phyloP scores from a whole-genome alignment of 1,140 invertebrate species.

The Papilio polyxenes region DNA sequence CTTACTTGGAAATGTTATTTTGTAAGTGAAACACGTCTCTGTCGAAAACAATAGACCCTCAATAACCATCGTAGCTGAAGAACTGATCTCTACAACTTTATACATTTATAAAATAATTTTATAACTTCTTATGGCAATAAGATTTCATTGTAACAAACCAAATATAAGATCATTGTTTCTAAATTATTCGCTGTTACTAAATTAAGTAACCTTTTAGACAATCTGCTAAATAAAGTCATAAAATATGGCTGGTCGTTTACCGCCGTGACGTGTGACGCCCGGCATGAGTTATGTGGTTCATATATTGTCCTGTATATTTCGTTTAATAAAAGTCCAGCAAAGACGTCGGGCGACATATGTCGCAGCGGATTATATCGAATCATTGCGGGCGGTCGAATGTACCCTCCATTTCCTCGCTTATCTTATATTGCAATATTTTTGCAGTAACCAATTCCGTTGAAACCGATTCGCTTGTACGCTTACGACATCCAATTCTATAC shows the following conservation, averaged over 20 bases:
- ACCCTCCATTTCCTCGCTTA: conserved; percentile 49
- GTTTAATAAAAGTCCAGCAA: conserved; percentile 69
- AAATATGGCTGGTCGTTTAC: not conserved
- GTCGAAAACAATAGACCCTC: conserved; percentile 49
- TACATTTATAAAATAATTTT: not conserved
- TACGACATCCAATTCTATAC: conserved; percentile 48
- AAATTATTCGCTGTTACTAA: not conserved
- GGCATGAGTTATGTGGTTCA: conserved; percentile 24
- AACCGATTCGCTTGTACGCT: conserved; percentile 30
- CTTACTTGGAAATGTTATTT: conserved; percentile 47
- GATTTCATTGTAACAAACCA: not conserved
- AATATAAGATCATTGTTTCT: not conserved
- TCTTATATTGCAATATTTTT: conserved; percentile 60
- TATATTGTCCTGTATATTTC: conserved; percentile 59
- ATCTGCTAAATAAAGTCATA: conserved; percentile 40
- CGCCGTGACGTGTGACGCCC: conserved; percentile 18
- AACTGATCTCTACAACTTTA: not conserved
- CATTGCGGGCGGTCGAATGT: conserved; percentile 55
- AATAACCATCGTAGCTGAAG: conserved; percentile 37
- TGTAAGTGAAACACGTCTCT: conserved; percentile 50
- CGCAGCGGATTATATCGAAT: conserved; percentile 65
- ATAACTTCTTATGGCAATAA: not conserved
- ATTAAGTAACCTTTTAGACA: conserved; percentile 26
- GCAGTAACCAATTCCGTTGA: conserved; percentile 55
- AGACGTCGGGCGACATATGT: conserved; percentile 66